Evolutionary conservation across 2,888 invertebrate species (phyloP).

Genomic region (Sclerodermus sp.): DNA sequence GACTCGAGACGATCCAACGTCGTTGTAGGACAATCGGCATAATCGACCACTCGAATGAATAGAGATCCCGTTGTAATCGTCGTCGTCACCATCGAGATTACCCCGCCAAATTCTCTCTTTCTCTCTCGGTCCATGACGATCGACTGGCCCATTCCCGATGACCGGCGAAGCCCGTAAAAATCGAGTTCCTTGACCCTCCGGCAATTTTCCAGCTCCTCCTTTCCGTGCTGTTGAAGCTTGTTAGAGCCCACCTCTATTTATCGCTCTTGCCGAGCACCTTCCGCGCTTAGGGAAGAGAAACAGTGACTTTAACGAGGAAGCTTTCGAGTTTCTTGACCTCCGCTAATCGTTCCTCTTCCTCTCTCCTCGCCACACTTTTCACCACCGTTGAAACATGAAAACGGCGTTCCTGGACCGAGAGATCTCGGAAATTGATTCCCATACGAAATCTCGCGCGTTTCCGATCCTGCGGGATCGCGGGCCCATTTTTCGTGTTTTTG

Average conservation of each 20-base stretch:
- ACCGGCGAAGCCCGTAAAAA: not conserved
- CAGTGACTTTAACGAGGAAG: constrained; percentile 33
- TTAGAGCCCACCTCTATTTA: constrained; percentile 32
- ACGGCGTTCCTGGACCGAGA: too few relatives aligned
- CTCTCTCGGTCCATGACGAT: not conserved
- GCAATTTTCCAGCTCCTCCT: constrained; percentile 15
- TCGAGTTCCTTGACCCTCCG: constrained; percentile 15
- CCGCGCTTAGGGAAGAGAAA: constrained; percentile 8
- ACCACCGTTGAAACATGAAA: too few relatives aligned
- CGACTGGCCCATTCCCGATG: constrained; percentile 6
- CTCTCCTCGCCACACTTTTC: too few relatives aligned
- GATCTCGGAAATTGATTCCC: too few relatives aligned
- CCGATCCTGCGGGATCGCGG: too few relatives aligned
- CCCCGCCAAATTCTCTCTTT: not conserved
- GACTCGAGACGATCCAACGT: too few relatives aligned
- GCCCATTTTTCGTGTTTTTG: too few relatives aligned
- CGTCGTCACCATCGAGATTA: not conserved
- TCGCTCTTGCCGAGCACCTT: constrained; percentile 23
- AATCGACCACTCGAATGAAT: too few relatives aligned
- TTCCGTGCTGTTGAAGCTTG: constrained; percentile 21
- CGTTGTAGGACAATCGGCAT: too few relatives aligned
- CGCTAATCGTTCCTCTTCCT: too few relatives aligned
- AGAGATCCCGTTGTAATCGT: too few relatives aligned
- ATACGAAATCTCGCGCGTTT: too few relatives aligned
- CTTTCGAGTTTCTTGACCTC: constrained; percentile 24